Conservation (phyloP, 2,113 vertebrate genomes). For the Eulemur macaco region DNA sequence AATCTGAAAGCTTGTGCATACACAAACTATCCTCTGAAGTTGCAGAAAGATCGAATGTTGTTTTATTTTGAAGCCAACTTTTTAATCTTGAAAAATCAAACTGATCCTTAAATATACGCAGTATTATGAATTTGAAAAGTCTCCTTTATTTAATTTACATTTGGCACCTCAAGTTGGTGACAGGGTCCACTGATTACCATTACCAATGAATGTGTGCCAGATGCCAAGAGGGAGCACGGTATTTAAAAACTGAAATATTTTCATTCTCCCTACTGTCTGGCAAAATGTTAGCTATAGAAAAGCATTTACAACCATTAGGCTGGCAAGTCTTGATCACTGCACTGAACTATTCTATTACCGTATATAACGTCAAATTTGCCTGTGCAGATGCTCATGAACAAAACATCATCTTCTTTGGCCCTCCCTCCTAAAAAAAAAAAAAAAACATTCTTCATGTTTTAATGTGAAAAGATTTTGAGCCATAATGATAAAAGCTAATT, state of each 20-base stretch:
- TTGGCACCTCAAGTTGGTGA: background rate
- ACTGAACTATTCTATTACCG: background rate
- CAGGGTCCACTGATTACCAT: background rate
- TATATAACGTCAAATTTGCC: background rate
- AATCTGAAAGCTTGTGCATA: background rate
- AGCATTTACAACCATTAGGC: background rate
- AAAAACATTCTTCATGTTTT: background rate
- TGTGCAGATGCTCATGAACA: background rate
- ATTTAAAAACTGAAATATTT: background rate
- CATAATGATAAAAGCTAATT: background rate
- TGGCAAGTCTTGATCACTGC: background rate
- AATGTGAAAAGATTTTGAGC: background rate
- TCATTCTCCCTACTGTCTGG: background rate
- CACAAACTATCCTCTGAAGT: background rate
- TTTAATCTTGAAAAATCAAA: conserved; percentile 36
- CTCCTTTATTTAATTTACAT: background rate
- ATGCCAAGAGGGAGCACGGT: background rate
- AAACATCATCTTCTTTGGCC: background rate
- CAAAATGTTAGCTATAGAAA: background rate
- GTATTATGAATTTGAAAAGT: background rate
- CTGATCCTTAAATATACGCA: background rate
- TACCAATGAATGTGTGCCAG: background rate
- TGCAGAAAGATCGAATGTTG: background rate
- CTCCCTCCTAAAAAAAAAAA: background rate
- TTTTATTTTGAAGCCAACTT: conserved; percentile 48